Evolutionary conservation across 2,888 invertebrate genomes (phyloP).

Genomic region (Glaucopsyche alexis): DNA sequence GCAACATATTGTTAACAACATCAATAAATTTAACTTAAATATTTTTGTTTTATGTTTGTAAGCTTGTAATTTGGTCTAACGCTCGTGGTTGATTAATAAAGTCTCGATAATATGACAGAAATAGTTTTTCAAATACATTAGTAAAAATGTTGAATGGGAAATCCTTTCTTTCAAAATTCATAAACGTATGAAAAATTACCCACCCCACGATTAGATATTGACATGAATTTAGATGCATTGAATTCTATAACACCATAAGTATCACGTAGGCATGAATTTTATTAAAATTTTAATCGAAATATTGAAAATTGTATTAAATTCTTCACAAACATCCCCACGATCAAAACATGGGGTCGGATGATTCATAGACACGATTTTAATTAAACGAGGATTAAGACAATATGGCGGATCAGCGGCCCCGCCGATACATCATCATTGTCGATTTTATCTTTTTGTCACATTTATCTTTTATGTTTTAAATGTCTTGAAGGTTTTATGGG

Average conservation of each 20-base stretch:
- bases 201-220: neutral
- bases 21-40: too few species aligned
- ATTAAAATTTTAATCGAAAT: slow-evolving; percentile 3
- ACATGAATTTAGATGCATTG: neutral
- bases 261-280: neutral
- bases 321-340: slow-evolving; percentile 19
- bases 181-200: neutral
- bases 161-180: too few species aligned
- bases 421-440: slow-evolving; percentile 30
- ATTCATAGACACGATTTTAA: slow-evolving; percentile 32
- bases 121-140: too few species aligned
- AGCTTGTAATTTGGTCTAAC: too few species aligned
- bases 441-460: slow-evolving; percentile 13
- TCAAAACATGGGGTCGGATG: slow-evolving; percentile 14
- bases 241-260: neutral
- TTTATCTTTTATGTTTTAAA: neutral
- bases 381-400: slow-evolving; percentile 32
- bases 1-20: too few species aligned
- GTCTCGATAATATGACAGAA: too few species aligned
- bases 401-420: slow-evolving; percentile 30
- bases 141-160: too few species aligned
- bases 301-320: slow-evolving; percentile 24
- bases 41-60: too few species aligned
- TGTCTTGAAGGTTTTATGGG: neutral
- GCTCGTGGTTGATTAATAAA: too few species aligned